These are phyloP conservation scores for Dioctria linearis DNA, from an alignment of 2,888 invertebrate genomes.

Conservation along the genomic window DNA sequence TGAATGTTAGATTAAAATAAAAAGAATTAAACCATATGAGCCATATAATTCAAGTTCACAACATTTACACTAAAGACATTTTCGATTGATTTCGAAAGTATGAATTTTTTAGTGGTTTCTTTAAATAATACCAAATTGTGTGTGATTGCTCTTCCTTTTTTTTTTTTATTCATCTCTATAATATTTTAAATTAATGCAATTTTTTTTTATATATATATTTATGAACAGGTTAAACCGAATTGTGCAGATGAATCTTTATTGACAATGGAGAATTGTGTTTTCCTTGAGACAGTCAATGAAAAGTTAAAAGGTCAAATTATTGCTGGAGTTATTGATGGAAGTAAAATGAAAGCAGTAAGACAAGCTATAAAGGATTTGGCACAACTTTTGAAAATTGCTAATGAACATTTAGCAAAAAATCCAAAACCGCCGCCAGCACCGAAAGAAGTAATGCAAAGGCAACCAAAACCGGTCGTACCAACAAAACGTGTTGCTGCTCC, in stretches of 20 bases:
- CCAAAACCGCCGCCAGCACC: conserved; percentile 55
- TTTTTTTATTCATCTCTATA: too few relatives aligned
- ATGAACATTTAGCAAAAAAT: conserved; percentile 64
- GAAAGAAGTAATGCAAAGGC: conserved; percentile 2
- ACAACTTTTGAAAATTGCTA: conserved; percentile 76
- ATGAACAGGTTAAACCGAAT: conserved; percentile 71
- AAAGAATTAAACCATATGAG: too few relatives aligned
- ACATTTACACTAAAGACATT: too few relatives aligned
- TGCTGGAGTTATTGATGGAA: conserved; percentile 75
- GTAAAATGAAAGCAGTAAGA: conserved; percentile 79
- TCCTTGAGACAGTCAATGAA: conserved; percentile 67
- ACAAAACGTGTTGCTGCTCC: conserved; percentile 17
- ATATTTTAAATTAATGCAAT: not conserved
- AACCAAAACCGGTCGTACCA: not conserved
- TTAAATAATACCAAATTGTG: too few relatives aligned
- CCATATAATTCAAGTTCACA: too few relatives aligned
- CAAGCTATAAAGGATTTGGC: conserved; percentile 81
- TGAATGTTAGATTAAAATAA: too few relatives aligned
- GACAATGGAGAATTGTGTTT: conserved; percentile 78
- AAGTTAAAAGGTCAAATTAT: conserved; percentile 75
- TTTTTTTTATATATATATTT: not conserved
- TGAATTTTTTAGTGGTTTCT: too few relatives aligned
- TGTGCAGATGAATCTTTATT: conserved; percentile 80
- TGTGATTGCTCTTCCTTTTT: too few relatives aligned
- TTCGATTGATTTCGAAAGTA: too few relatives aligned